Evolutionary conservation across 2,113 vertebrate genomes (phyloP).

Genomic region (Tamias sibiricus): DNA sequence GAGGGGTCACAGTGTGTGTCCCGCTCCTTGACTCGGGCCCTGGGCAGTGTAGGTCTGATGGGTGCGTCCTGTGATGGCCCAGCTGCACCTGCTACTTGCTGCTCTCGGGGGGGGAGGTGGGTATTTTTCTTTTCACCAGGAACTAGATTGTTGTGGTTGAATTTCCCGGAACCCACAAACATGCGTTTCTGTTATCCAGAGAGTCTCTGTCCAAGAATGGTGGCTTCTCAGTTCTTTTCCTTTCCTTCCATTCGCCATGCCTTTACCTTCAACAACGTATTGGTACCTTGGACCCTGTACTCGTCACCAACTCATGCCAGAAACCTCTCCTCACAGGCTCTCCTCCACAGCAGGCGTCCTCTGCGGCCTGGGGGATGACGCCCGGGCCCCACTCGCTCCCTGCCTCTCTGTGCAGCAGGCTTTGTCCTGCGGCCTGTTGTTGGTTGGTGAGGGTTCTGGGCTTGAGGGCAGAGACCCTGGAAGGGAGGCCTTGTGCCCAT

Average conservation of each 20-base stretch:
- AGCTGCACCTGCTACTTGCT: too few relatives aligned
- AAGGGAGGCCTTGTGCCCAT: fast-evolving
- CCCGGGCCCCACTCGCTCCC: too few relatives aligned
- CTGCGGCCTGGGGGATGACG: too few relatives aligned
- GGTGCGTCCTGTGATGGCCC: neutral
- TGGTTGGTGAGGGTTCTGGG: neutral
- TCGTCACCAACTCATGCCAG: too few relatives aligned
- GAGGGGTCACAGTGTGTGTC: neutral
- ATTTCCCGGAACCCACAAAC: neutral
- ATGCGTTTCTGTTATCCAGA: neutral
- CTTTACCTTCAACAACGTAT: neutral
- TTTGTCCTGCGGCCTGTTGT: neutral
- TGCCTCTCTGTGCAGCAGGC: neutral
- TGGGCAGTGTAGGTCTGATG: neutral
- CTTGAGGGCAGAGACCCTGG: neutral
- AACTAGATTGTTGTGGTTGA: neutral
- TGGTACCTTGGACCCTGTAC: fast-evolving
- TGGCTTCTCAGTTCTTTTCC: neutral
- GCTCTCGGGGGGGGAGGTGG: neutral
- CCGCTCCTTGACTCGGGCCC: neutral
- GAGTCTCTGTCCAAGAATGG: neutral
- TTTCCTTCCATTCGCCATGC: neutral
- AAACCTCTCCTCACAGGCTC: neutral
- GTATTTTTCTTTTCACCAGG: neutral
- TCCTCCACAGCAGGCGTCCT: neutral